These are phyloP conservation scores for Sebastiscus tertius DNA, from an alignment of 2,797 vertebrate genomes.

Conservation along the genomic window DNA sequence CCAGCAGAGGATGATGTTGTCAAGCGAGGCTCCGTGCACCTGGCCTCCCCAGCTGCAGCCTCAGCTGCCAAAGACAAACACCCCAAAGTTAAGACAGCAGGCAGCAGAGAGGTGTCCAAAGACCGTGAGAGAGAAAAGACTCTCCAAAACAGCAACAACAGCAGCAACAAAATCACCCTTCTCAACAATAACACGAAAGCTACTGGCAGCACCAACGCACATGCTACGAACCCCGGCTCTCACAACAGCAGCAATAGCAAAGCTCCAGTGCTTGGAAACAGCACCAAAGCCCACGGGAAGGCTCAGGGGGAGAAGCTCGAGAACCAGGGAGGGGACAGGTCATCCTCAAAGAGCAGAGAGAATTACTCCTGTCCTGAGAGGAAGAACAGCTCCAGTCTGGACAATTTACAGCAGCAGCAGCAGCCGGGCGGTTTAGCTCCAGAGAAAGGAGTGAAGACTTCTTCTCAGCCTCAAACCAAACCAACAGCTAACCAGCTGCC, in stretches of 20 bases:
- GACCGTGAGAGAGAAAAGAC: constrained; percentile 78
- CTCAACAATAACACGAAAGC: constrained; percentile 76
- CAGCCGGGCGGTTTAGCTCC: constrained; percentile 70
- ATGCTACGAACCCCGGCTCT: constrained; percentile 59
- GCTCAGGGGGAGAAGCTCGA: constrained; percentile 76
- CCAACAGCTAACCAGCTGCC: constrained; percentile 78
- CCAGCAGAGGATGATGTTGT: constrained; percentile 74
- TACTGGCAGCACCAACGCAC: constrained; percentile 63
- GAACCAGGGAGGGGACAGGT: constrained; percentile 79
- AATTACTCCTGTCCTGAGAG: constrained; percentile 73
- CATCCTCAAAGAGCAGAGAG: constrained; percentile 82
- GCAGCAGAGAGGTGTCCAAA: constrained; percentile 81
- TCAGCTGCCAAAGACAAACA: constrained; percentile 84
- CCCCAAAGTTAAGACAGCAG: constrained; percentile 79
- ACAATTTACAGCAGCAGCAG: constrained; percentile 73
- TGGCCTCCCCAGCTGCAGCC: constrained; percentile 58
- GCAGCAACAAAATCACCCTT: constrained; percentile 71
- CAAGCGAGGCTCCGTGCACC: constrained; percentile 75
- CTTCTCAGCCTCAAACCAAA: constrained; percentile 78
- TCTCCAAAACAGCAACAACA: constrained; percentile 78
- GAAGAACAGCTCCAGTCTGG: constrained; percentile 75
- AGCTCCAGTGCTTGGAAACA: constrained; percentile 69
- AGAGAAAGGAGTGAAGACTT: constrained; percentile 68
- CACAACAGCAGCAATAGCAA: constrained; percentile 79
- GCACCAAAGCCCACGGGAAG: constrained; percentile 74